Percentiles rank a stretch among this genome's conserved stretches.
Evolutionary conservation across 1,140 invertebrate genomes (phyloP).

Genomic region (Pinna nobilis): DNA sequence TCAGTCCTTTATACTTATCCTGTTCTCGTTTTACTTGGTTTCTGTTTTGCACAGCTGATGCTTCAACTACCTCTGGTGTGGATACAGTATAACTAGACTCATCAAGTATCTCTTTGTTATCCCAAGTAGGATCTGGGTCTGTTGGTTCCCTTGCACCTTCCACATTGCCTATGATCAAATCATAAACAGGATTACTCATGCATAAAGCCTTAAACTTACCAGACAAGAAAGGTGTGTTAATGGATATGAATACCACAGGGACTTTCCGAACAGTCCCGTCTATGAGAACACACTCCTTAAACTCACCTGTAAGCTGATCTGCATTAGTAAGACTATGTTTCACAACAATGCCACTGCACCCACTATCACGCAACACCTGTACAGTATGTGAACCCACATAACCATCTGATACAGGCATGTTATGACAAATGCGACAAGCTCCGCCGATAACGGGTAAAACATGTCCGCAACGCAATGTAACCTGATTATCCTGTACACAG

Average conservation of each 20-base stretch:
- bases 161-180: background rate
- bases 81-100: background rate
- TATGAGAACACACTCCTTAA: conserved; percentile 19
- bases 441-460: background rate
- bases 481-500: conserved; percentile 2
- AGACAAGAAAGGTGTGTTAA: conserved; percentile 35
- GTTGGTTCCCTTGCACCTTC: background rate
- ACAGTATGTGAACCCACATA: conserved; percentile 16
- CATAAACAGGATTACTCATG: background rate
- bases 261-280: conserved; percentile 20
- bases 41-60: background rate
- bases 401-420: conserved; percentile 20
- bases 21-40: background rate
- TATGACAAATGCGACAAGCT: conserved; percentile 1
- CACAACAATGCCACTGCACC: conserved; percentile 41
- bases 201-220: background rate
- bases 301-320: conserved; percentile 9
- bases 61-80: background rate
- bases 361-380: conserved; percentile 36
- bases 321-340: background rate
- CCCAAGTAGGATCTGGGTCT: background rate
- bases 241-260: conserved; percentile 14
- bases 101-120: background rate
- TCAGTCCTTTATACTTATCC: background rate
- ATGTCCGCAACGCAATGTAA: conserved; percentile 13